Evolutionary conservation across 2,888 invertebrate genomes (phyloP), one percentile per base, ranked within the genome.

Genomic region (Leucophenga maculata): DNA sequence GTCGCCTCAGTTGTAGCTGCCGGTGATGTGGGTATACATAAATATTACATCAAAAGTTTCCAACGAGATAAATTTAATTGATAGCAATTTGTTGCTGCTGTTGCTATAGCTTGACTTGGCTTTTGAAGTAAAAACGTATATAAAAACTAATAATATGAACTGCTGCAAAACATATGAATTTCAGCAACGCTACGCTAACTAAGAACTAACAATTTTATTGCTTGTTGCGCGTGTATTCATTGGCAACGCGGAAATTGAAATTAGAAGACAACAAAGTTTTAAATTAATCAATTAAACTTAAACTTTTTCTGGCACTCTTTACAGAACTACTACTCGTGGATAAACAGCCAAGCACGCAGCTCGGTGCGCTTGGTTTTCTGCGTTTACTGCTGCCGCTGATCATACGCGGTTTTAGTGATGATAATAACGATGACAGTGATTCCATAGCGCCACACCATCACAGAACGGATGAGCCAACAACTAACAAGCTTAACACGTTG

Each of bases 291-390:
- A 11, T 14, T 14, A 1, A n/a, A 50, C 50, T 50, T 16, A 11
- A 50, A 50, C 16, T 50, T 50, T 50, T 50, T 50, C 16, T 50
- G 26, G n/a, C n/a, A 57, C 31, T 13, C 32, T 71, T 75, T 71
- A 8, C 74, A 88, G 88, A 88, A 70, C 77, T 86, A 20, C 78
- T 88, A 48, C 79, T 87, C 39, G 77, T 84, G 70, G 83, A 86
- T 75, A 88, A 87, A 60, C 89, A 89, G 74, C 87, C 88, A 69
- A 87, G 89, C 77, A 88, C 90, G 62, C 89, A 93, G 71, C 89
- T 94, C 70, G 94, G 94, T 60, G 91, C 91, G 62, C 89, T 94
- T 75, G 90, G 92, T 57, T 91, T 93, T 81, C 83, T 94, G 71
- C 91, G 93, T 78, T 88, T 91, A 72, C 87, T 94, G 71, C 86